phyloP scores from a whole-genome alignment of 2,888 invertebrate species.

The Cinara cedri region DNA sequence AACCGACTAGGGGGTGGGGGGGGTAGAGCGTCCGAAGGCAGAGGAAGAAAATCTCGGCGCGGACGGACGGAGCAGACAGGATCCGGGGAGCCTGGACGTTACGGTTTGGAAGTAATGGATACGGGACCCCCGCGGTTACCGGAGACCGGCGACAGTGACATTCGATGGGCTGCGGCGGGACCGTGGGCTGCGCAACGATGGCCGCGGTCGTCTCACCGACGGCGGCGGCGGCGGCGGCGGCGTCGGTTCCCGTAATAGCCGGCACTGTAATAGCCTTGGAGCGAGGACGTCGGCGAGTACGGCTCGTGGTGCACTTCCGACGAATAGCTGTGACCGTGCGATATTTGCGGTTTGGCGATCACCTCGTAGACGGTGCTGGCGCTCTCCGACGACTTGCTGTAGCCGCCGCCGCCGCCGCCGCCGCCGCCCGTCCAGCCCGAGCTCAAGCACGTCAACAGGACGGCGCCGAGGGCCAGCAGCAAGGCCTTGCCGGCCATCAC shows the following conservation, averaged over 20 bases:
- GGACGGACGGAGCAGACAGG: too few species aligned
- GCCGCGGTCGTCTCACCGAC: too few species aligned
- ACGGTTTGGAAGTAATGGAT: too few species aligned
- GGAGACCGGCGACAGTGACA: too few species aligned
- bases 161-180: too few species aligned
- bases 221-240: too few species aligned
- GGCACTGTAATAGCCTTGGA: too few species aligned
- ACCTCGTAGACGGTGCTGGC: conserved; percentile 79
- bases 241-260: not conserved
- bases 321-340: conserved; percentile 72
- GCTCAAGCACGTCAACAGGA: conserved; percentile 74
- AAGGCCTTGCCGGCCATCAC: conserved; percentile 82
- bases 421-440: conserved; percentile 67
- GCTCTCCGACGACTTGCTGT: conserved; percentile 61
- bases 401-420: conserved; percentile 61
- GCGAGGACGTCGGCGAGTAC: conserved; percentile 64
- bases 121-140: conserved; percentile 66
- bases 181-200: not conserved
- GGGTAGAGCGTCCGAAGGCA: too few species aligned
- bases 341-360: conserved; percentile 80
- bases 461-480: conserved; percentile 80
- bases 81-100: not conserved
- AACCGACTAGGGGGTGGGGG: too few species aligned
- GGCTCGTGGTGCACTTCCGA: conserved; percentile 71
- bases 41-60: too few species aligned